These are phyloP conservation scores for Pteronura brasiliensis DNA, from an alignment of 2,113 vertebrate genomes.

Conservation along the genomic window DNA sequence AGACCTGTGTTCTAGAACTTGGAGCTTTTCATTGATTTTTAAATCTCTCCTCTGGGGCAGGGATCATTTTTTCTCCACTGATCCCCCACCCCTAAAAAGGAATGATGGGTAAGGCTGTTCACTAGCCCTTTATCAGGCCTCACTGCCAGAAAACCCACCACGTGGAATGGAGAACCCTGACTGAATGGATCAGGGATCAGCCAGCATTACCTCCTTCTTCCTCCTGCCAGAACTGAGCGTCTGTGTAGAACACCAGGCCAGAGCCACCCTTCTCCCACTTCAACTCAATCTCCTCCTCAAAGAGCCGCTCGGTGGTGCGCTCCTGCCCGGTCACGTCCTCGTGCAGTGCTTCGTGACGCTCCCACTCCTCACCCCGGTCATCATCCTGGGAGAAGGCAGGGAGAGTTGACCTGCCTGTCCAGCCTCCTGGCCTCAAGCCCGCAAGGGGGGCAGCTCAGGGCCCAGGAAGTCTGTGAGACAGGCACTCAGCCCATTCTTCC, in stretches of 20 bases:
- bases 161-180: neutral
- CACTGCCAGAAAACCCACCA: neutral
- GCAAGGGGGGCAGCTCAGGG: neutral
- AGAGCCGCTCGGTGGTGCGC: conserved; percentile 91
- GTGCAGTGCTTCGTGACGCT: conserved; percentile 93
- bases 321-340: conserved; percentile 95
- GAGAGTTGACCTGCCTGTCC: neutral
- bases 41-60: neutral
- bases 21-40: neutral
- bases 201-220: conserved; percentile 89
- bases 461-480: neutral
- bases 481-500: neutral
- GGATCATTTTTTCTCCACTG: neutral
- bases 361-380: conserved; percentile 96
- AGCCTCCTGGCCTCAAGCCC: neutral
- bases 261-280: conserved; percentile 99
- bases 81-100: neutral
- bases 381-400: conserved; percentile 70
- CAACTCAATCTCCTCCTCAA: conserved; percentile 95
- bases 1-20: conserved; percentile 21
- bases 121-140: neutral
- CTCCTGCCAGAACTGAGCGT: conserved; percentile 96
- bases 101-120: neutral
- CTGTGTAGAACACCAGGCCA: conserved; percentile 97
- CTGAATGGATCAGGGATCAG: neutral